These are phyloP conservation scores for Anas capensis DNA, from an alignment of 2,797 vertebrate species.

Conservation along the genomic window DNA sequence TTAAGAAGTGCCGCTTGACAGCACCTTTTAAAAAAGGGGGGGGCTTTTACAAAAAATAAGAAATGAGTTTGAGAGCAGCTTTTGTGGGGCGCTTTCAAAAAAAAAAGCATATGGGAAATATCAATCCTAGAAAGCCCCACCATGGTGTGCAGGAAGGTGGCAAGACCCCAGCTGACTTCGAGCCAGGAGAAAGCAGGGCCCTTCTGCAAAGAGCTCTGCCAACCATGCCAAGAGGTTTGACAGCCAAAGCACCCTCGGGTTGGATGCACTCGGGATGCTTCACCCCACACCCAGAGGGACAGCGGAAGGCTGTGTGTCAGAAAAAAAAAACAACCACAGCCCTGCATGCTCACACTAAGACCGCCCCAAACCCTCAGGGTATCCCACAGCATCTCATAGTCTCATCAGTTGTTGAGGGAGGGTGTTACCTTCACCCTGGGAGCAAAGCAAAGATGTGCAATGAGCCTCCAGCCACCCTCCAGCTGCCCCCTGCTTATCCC, in stretches of 20 bases:
- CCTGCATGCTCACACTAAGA: neutral
- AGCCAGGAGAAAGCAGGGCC: neutral
- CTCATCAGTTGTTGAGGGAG: neutral
- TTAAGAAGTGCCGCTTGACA: slow-evolving; percentile 72
- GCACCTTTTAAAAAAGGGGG: neutral
- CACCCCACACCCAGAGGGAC: neutral
- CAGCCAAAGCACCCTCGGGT: neutral
- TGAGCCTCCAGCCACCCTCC: neutral
- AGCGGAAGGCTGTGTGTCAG: neutral
- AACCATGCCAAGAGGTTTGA: neutral
- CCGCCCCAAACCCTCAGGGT: neutral
- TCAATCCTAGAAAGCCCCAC: neutral
- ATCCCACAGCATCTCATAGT: neutral
- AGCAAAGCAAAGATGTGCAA: neutral
- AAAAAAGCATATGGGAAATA: neutral
- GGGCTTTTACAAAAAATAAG: slow-evolving; percentile 34
- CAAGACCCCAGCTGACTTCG: neutral
- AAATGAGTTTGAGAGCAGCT: slow-evolving; percentile 8
- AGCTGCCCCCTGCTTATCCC: neutral
- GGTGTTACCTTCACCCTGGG: neutral
- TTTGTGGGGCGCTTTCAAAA: neutral
- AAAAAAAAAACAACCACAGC: neutral
- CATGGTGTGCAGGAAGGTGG: neutral
- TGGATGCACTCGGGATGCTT: neutral
- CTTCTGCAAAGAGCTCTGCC: neutral